Percentiles rank a stretch among this genome's conserved stretches.
Conservation (phyloP, 2,888 invertebrate species). For the Galerucella pusilla region DNA sequence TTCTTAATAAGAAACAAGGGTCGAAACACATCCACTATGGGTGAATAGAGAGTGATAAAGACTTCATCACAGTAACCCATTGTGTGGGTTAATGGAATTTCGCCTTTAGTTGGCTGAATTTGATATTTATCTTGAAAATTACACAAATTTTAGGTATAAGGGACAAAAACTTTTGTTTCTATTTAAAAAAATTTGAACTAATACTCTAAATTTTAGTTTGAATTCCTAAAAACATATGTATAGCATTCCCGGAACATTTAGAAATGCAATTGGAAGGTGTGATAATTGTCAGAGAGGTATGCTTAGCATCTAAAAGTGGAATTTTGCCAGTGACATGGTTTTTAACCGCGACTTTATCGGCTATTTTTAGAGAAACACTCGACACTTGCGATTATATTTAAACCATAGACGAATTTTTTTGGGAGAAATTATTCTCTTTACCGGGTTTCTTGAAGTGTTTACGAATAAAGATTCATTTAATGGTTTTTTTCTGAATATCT, state of each 20-base stretch:
- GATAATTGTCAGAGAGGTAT: conserved; percentile 33
- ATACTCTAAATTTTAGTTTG: neutral
- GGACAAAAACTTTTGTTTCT: neutral
- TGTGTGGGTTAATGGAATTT: neutral
- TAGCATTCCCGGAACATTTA: conserved; percentile 15
- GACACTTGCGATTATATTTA: conserved; percentile 43
- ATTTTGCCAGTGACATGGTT: conserved; percentile 43
- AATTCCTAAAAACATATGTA: neutral
- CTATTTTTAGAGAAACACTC: conserved; percentile 49
- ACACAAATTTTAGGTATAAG: neutral
- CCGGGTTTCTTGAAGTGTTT: neutral
- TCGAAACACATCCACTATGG: neutral
- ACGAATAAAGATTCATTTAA: too few species aligned
- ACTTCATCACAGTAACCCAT: neutral
- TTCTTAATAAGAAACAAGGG: conserved; percentile 1
- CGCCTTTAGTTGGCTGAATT: neutral
- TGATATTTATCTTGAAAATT: neutral
- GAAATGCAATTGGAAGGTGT: conserved; percentile 36
- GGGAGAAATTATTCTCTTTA: conserved; percentile 19
- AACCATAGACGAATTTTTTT: conserved; percentile 26
- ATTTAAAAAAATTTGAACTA: neutral
- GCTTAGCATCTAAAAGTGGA: conserved; percentile 35
- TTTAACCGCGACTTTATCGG: conserved; percentile 46
- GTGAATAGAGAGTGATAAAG: neutral
- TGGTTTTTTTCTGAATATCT: too few species aligned